These are phyloP conservation scores for Luehdorfia chinensis DNA, from an alignment of 1,140 invertebrate species.

Conservation along the genomic window DNA sequence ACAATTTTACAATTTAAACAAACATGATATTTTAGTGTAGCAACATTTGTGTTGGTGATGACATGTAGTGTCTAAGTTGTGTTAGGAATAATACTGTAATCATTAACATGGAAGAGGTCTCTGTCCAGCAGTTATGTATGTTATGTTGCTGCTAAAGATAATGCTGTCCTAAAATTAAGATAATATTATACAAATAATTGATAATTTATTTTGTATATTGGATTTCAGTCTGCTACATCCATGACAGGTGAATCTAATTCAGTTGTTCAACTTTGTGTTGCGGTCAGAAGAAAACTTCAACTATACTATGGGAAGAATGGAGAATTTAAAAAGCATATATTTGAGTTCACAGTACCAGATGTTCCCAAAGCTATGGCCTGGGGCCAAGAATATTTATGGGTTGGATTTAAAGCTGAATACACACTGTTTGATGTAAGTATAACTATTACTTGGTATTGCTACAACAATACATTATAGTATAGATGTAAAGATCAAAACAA, in stretches of 20 bases:
- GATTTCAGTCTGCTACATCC: conserved; percentile 57
- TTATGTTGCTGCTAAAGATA: too few species aligned
- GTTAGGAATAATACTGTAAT: too few species aligned
- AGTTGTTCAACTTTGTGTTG: conserved; percentile 91
- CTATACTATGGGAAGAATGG: conserved; percentile 94
- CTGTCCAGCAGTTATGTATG: too few species aligned
- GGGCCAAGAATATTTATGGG: conserved; percentile 89
- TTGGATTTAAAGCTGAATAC: conserved; percentile 92
- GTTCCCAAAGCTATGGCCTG: conserved; percentile 91
- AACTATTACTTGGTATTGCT: conserved; percentile 1
- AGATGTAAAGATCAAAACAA: too few species aligned
- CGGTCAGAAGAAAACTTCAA: conserved; percentile 91
- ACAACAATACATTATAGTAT: not conserved
- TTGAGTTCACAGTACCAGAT: conserved; percentile 89
- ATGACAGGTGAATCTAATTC: conserved; percentile 82
- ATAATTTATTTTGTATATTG: too few species aligned
- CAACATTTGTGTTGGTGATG: too few species aligned
- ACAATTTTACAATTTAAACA: too few species aligned
- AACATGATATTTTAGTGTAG: too few species aligned
- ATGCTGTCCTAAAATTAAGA: too few species aligned
- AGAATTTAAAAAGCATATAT: conserved; percentile 85
- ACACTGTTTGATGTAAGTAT: conserved; percentile 84
- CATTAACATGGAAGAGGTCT: too few species aligned
- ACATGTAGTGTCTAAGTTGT: too few species aligned
- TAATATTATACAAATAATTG: too few species aligned